A percentile compares a stretch with the other conserved stretches of the same genome.
Evolutionary conservation across 2,888 invertebrate genomes (phyloP).

Genomic region (Drosophila robusta): DNA sequence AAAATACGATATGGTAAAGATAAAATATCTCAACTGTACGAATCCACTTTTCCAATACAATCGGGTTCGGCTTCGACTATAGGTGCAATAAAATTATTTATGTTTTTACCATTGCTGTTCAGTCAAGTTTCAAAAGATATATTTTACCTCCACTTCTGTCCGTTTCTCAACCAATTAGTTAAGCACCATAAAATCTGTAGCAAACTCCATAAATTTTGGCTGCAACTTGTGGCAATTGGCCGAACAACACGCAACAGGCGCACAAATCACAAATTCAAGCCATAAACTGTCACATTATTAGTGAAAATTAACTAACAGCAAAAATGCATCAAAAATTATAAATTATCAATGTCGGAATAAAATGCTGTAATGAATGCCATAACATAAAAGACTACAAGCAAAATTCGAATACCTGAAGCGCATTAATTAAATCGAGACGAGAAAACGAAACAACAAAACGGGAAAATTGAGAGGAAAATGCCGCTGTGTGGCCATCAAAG

Average conservation of each 20-base stretch:
- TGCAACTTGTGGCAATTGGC: conserved; percentile 42
- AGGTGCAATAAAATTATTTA: too few species aligned
- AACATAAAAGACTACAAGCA: conserved; percentile 42
- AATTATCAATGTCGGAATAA: conserved; percentile 69
- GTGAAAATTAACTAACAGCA: conserved; percentile 47
- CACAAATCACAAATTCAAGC: conserved; percentile 63
- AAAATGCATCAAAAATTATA: conserved; percentile 61
- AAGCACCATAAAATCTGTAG: conserved; percentile 8
- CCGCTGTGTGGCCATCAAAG: conserved; percentile 58
- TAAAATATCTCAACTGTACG: too few species aligned
- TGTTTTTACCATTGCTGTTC: not conserved
- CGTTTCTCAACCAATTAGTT: conserved; percentile 27
- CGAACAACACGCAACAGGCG: conserved; percentile 56
- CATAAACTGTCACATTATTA: conserved; percentile 67
- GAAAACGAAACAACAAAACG: conserved; percentile 7
- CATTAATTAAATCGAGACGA: conserved; percentile 66
- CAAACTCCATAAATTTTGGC: conserved; percentile 50
- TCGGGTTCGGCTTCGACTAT: too few species aligned
- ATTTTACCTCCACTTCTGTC: not conserved
- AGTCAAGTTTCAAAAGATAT: not conserved
- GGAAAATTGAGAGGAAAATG: conserved; percentile 9
- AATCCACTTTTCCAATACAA: too few species aligned
- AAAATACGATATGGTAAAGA: too few species aligned
- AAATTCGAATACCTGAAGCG: conserved; percentile 44
- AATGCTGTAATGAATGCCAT: conserved; percentile 65